Base-by-base conservation (phyloP, 1,140 invertebrate species). In the Drosophila carrolli region DNA sequence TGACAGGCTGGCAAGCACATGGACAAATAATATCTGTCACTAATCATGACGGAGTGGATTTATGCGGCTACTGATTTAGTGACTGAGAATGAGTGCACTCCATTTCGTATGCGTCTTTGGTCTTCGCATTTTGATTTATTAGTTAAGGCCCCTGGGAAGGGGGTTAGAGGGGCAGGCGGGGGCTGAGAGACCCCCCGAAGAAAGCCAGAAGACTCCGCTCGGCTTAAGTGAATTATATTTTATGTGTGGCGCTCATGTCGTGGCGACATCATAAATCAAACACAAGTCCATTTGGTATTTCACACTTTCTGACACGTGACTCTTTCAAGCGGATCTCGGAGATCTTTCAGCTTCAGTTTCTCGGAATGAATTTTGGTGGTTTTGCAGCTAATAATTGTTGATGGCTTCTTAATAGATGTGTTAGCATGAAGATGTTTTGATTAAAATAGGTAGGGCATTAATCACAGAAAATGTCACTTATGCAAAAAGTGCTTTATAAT, bases 11-110 rank as follows among this genome's bases (percentile, higher is more conserved):
- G 37, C 41, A 50, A 50, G 66, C 38, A 71, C 66, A 71, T 58
- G 66, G 68, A 72, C 68, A 72, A 72, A 71, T 72, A 71, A 72
- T 71, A 72, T 58, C 43, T 72, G 68, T 72, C 68, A 71, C 66
- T 58, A 72, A 71, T 72, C 66, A 32, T 72, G 68, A 72, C 70
- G 68, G 68, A 72, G 65, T 72, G 66, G 68, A 58, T 71, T 71
- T 71, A 35, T 71, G 65, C 38, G 38, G 19, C 47, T 27, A 37
- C 19, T 67, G 65, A 71, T 71, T 58, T 71, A 72, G 66, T 58
- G 66, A 72, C 68, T 71, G 47, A 41, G 41, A 57, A 71, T 27
- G 37, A 58, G 66, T 71, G 65, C 65, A 70, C 48, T 70, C 48
- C 51, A 71, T 68, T 68, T 51, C 29, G 65, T 66, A 68, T 68